A percentile compares a stretch with the other conserved stretches of the same genome.
phyloP scores from a whole-genome alignment of 2,113 vertebrate genomes.

The Siniperca knerii region DNA sequence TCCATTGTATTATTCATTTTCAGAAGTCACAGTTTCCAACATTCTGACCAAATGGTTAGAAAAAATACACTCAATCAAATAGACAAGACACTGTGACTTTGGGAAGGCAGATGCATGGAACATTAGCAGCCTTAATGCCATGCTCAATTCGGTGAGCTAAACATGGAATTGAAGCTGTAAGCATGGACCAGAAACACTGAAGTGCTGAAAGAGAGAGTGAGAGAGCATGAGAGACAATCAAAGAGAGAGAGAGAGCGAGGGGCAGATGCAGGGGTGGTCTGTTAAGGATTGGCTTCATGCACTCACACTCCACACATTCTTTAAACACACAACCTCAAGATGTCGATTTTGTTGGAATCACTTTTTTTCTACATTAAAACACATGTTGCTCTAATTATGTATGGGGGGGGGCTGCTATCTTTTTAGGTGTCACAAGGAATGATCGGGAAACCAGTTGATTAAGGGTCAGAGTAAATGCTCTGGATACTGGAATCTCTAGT shows the following conservation, averaged over 20 bases:
- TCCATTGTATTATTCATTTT: conserved; percentile 29
- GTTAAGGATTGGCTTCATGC: conserved; percentile 2
- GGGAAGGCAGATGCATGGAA: conserved; percentile 15
- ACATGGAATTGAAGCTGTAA: background rate
- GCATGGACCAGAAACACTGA: background rate
- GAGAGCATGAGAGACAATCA: background rate
- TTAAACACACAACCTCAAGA: conserved; percentile 8
- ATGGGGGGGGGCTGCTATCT: background rate
- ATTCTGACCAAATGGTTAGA: conserved; percentile 16
- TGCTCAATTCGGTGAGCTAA: background rate
- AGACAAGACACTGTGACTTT: conserved; percentile 31
- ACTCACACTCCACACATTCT: conserved; percentile 1
- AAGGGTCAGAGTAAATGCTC: background rate
- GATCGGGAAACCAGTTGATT: background rate
- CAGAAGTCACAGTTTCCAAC: conserved; percentile 42
- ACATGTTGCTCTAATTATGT: background rate
- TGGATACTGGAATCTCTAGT: background rate
- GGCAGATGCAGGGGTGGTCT: conserved; percentile 19
- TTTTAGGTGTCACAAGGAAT: background rate
- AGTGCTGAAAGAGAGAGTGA: conserved; percentile 19
- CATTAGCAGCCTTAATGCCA: conserved; percentile 17
- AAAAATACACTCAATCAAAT: conserved; percentile 1
- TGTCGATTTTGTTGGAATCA: conserved; percentile 1
- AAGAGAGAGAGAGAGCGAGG: background rate
- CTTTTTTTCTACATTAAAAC: background rate